phyloP scores from a whole-genome alignment of 2,797 vertebrate genomes.

The Pterois miles region DNA sequence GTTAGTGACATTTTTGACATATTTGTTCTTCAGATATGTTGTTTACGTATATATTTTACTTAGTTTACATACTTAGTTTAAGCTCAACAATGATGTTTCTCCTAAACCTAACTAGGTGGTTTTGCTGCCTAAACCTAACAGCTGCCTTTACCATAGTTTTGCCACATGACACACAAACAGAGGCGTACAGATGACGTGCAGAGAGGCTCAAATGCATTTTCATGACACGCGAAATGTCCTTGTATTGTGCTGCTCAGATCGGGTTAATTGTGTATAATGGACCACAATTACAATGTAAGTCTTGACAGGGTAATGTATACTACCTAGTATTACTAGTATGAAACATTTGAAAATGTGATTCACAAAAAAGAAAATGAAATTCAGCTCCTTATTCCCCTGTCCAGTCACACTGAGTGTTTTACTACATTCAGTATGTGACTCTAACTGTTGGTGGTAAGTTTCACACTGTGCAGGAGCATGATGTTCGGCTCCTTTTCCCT shows the following conservation, averaged over 20 bases:
- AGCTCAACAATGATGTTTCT: not conserved
- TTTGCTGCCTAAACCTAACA: not conserved
- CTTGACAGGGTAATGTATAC: too few relatives aligned
- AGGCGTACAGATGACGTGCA: not conserved
- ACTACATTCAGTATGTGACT: not conserved
- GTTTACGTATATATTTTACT: too few relatives aligned
- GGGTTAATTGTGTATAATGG: too few relatives aligned
- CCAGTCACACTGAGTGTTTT: not conserved
- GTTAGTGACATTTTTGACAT: too few relatives aligned
- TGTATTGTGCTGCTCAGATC: too few relatives aligned
- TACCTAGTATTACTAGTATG: too few relatives aligned
- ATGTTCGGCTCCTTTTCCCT: not conserved
- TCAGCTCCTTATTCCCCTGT: not conserved
- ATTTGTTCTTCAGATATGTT: too few relatives aligned
- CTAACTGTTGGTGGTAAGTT: not conserved
- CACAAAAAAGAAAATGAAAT: not conserved
- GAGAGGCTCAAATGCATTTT: not conserved
- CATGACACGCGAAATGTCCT: too few relatives aligned
- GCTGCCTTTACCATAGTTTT: not conserved
- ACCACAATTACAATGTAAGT: too few relatives aligned
- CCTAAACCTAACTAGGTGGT: not conserved
- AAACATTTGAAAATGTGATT: too few relatives aligned
- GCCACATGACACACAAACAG: not conserved
- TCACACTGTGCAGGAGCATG: not conserved
- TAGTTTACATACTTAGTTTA: not conserved